Conservation (phyloP, 2,888 invertebrate species). For the Encarsia formosa region DNA sequence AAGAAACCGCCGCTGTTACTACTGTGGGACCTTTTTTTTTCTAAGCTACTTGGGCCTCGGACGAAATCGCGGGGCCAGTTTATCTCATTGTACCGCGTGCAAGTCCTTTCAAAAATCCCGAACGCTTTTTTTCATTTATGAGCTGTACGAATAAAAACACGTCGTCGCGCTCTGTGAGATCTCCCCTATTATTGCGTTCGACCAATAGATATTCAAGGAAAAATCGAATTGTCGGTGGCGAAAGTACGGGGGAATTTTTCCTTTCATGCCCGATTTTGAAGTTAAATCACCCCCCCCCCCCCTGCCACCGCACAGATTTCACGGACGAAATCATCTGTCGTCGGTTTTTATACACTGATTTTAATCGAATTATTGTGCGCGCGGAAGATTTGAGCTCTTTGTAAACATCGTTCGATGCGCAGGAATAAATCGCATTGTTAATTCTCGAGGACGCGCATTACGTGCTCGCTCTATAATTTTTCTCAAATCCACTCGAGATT, state of each 20-base stretch:
- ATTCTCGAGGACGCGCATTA: no score
- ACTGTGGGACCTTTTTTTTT: neutral
- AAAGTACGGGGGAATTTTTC: no score
- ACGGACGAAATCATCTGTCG: constrained; percentile 12
- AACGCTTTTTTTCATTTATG: neutral
- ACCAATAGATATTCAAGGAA: constrained; percentile 13
- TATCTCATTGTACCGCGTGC: constrained; percentile 12
- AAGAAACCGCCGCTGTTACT: neutral
- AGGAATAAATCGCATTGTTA: no score
- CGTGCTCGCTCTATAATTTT: no score
- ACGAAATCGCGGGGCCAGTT: neutral
- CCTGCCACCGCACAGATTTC: constrained; percentile 9
- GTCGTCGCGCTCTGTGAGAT: no score
- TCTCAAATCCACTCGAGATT: no score
- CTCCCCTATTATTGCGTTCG: no score
- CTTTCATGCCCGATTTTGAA: constrained; percentile 20
- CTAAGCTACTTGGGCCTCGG: neutral
- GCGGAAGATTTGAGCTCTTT: constrained; percentile 2
- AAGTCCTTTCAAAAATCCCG: no score
- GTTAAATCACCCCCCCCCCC: constrained; percentile 19
- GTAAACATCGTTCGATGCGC: neutral
- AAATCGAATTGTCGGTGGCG: constrained; percentile 23
- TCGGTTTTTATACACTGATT: constrained; percentile 9
- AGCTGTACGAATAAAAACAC: no score
- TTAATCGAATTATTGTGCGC: constrained; percentile 23